phyloP scores from a whole-genome alignment of 1,140 invertebrate genomes.

The Antheraea pernyi region DNA sequence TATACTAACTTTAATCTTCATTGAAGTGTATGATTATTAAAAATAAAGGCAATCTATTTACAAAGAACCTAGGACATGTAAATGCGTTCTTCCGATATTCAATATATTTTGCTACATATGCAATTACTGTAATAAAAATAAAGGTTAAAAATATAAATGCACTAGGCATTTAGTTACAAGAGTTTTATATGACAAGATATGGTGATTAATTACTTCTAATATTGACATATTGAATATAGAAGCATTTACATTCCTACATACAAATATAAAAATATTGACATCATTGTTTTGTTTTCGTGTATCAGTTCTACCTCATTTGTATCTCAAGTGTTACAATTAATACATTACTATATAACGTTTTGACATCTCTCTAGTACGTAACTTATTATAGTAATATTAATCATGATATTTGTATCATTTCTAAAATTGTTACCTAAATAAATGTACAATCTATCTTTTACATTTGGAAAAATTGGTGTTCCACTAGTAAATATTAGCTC shows the following conservation, averaged over 20 bases:
- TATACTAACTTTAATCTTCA: slow-evolving; percentile 20
- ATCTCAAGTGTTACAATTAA: not conserved
- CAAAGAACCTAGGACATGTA: slow-evolving; percentile 16
- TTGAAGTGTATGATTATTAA: slow-evolving; percentile 21
- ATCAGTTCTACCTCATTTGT: not conserved
- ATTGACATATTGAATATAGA: not conserved
- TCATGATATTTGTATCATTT: slow-evolving; percentile 3
- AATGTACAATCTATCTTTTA: not conserved
- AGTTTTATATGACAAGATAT: not conserved
- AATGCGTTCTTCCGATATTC: not conserved
- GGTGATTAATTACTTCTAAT: not conserved
- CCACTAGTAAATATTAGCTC: not conserved
- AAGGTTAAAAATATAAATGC: too few species aligned
- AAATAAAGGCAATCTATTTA: slow-evolving; percentile 22
- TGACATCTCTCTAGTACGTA: not conserved
- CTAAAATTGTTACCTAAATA: not conserved
- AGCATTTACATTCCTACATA: not conserved
- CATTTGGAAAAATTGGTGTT: not conserved
- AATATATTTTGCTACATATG: not conserved
- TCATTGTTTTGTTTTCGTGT: not conserved
- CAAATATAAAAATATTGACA: slow-evolving; percentile 3
- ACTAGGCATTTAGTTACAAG: not conserved
- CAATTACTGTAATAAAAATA: too few species aligned
- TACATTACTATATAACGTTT: not conserved
- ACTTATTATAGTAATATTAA: not conserved